phyloP scores from a whole-genome alignment of 2,888 invertebrate genomes.

The Bimastos eiseni region DNA sequence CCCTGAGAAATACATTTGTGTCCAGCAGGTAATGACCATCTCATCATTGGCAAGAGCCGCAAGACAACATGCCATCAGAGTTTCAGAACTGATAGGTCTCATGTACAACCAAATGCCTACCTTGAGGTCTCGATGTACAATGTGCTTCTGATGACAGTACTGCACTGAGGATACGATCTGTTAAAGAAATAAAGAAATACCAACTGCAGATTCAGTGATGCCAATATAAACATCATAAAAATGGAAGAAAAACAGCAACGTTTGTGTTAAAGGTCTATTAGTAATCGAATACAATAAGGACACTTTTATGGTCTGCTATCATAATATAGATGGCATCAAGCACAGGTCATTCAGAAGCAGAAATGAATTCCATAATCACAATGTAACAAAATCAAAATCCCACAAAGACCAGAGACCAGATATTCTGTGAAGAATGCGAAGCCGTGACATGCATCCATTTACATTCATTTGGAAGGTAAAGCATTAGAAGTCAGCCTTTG shows the following conservation, averaged over 20 bases:
- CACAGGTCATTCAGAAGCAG: neutral
- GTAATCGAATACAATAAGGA: neutral
- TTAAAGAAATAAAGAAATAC: neutral
- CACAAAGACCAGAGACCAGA: too few relatives aligned
- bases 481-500: too few relatives aligned
- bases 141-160: constrained; percentile 99
- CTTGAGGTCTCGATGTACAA: constrained; percentile 88
- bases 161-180: constrained; percentile 99
- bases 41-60: too few relatives aligned
- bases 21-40: too few relatives aligned
- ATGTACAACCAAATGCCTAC: constrained; percentile 46
- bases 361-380: neutral
- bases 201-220: constrained; percentile 9
- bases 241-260: neutral
- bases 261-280: neutral
- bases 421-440: too few relatives aligned
- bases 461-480: too few relatives aligned
- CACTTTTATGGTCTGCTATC: neutral
- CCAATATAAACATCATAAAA: neutral
- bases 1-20: too few relatives aligned
- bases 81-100: too few relatives aligned
- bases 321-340: neutral
- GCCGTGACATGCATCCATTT: too few relatives aligned
- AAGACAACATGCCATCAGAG: too few relatives aligned
- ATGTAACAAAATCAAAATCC: too few relatives aligned